Evolutionary conservation across 2,113 vertebrate genomes (phyloP).

Genomic region (Sarotherodon lohbergeri): DNA sequence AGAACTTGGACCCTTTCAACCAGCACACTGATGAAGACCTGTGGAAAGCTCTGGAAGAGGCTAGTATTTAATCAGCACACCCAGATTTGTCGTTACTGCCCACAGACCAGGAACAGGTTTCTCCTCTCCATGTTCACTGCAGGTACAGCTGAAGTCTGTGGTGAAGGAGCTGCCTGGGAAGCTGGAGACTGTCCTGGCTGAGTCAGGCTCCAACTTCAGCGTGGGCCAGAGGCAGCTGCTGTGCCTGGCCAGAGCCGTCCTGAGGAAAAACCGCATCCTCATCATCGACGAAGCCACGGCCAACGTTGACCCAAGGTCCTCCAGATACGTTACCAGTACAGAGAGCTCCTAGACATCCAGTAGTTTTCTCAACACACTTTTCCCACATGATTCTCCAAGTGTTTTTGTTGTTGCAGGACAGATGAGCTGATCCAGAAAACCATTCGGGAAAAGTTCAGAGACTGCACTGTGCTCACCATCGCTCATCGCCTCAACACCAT

Average conservation of each 20-base stretch:
- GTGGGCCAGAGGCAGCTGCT: slow-evolving; percentile 94
- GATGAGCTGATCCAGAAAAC: slow-evolving; percentile 93
- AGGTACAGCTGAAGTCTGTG: slow-evolving; percentile 91
- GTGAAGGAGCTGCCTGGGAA: slow-evolving; percentile 89
- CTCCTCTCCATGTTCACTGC: slow-evolving; percentile 23
- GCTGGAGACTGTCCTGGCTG: slow-evolving; percentile 88
- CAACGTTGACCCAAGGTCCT: slow-evolving; percentile 85
- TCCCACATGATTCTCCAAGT: background rate
- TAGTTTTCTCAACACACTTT: background rate
- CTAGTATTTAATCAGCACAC: background rate
- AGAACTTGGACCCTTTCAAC: slow-evolving; percentile 90
- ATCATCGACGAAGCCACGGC: slow-evolving; percentile 96
- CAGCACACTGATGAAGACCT: slow-evolving; percentile 85
- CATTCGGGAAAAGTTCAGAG: slow-evolving; percentile 88
- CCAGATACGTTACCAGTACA: background rate
- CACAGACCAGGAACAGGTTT: background rate
- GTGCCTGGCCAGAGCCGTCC: slow-evolving; percentile 89
- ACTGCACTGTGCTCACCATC: slow-evolving; percentile 93
- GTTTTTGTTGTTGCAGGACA: slow-evolving; percentile 74
- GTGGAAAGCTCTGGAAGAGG: slow-evolving; percentile 88
- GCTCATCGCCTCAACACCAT: slow-evolving; percentile 94
- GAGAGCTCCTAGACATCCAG: background rate
- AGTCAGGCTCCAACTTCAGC: slow-evolving; percentile 96
- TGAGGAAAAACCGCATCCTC: slow-evolving; percentile 91
- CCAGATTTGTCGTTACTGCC: background rate